These are phyloP conservation scores for Tetragonula clypearis DNA, from an alignment of 1,140 invertebrate species.

Conservation along the genomic window DNA sequence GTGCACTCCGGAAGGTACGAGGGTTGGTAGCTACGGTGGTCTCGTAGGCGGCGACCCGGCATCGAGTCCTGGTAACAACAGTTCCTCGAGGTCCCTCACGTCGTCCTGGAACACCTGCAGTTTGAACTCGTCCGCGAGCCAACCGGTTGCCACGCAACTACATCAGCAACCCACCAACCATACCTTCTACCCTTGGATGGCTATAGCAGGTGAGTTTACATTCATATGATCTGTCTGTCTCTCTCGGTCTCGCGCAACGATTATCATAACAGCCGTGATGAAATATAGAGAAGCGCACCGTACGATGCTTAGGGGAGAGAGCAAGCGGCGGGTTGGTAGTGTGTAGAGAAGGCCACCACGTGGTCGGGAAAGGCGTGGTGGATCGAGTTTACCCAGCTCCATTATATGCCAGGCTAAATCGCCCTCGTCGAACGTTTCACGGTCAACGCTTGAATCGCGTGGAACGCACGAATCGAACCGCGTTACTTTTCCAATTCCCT, in stretches of 20 bases:
- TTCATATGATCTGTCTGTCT: slow-evolving; percentile 53
- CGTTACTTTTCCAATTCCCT: too few species aligned
- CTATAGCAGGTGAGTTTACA: slow-evolving; percentile 94
- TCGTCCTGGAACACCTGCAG: slow-evolving; percentile 92
- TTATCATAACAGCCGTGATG: slow-evolving; percentile 74
- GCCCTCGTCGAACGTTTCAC: slow-evolving; percentile 29
- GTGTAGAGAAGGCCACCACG: slow-evolving; percentile 61
- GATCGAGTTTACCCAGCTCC: slow-evolving; percentile 50
- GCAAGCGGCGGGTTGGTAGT: slow-evolving; percentile 20
- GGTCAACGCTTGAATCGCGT: slow-evolving; percentile 32
- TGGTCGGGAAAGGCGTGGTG: slow-evolving; percentile 67
- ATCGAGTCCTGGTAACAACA: slow-evolving; percentile 88
- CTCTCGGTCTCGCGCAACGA: slow-evolving; percentile 40
- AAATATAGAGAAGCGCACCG: slow-evolving; percentile 65
- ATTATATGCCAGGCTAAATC: slow-evolving; percentile 17
- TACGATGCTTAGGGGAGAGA: slow-evolving; percentile 62
- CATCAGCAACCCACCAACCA: slow-evolving; percentile 94
- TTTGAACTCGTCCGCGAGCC: slow-evolving; percentile 87
- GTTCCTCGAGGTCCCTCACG: slow-evolving; percentile 84
- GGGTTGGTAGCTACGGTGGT: slow-evolving; percentile 86
- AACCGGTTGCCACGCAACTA: slow-evolving; percentile 90
- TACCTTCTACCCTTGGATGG: slow-evolving; percentile 99
- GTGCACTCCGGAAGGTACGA: slow-evolving; percentile 90
- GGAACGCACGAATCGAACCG: background rate
- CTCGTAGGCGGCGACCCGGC: slow-evolving; percentile 88